Evolutionary conservation across 2,888 invertebrate species (phyloP).

Genomic region (Cryptops parisi): DNA sequence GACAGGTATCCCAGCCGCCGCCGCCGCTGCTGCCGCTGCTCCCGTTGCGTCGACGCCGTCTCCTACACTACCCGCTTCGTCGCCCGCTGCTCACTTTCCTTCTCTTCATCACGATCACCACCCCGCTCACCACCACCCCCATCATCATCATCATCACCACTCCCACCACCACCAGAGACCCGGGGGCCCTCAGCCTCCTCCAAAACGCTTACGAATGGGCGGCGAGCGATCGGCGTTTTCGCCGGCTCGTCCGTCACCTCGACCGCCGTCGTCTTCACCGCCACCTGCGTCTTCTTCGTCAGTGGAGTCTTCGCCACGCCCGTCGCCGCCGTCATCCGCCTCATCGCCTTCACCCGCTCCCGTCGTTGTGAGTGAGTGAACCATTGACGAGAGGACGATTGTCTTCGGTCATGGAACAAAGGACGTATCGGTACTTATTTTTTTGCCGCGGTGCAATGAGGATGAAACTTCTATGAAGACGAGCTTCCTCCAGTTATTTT

Average conservation of each 20-base stretch:
- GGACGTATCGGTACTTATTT: too few species aligned
- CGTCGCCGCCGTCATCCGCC: constrained; percentile 1
- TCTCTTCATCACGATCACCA: too few species aligned
- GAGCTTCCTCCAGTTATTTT: too few species aligned
- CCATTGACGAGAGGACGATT: too few species aligned
- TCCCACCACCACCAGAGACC: constrained; percentile 24
- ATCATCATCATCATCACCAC: constrained; percentile 36
- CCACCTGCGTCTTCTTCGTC: constrained; percentile 31
- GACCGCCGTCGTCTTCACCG: background rate
- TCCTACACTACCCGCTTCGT: constrained; percentile 18
- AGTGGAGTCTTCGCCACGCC: constrained; percentile 4
- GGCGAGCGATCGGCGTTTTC: constrained; percentile 79
- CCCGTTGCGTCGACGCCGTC: constrained; percentile 22
- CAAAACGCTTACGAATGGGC: constrained; percentile 45
- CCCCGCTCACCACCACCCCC: constrained; percentile 22
- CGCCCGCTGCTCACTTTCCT: too few species aligned
- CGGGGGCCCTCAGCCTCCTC: background rate
- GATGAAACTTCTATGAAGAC: too few species aligned
- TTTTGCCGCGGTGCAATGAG: too few species aligned
- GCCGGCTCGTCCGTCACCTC: constrained; percentile 17
- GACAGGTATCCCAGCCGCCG: constrained; percentile 1
- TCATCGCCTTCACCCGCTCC: too few species aligned
- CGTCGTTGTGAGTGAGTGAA: too few species aligned
- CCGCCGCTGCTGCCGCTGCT: constrained; percentile 25
- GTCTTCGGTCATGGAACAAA: too few species aligned